These are phyloP conservation scores for Phalera bucephala DNA, from an alignment of 2,888 invertebrate genomes.

Conservation along the genomic window DNA sequence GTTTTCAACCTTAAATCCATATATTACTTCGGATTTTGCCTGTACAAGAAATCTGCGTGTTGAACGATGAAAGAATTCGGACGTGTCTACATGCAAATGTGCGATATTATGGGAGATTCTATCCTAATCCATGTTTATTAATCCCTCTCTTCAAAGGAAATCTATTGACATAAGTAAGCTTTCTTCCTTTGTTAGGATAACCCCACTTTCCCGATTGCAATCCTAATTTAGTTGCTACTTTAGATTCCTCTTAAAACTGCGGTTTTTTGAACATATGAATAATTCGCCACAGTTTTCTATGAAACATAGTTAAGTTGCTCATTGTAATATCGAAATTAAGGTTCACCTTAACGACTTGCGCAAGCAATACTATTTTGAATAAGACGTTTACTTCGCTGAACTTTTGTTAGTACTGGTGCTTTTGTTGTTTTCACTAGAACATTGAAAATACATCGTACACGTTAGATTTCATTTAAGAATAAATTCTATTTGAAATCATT, in stretches of 20 bases:
- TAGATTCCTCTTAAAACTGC: too few relatives aligned
- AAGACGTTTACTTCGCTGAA: conserved; percentile 27
- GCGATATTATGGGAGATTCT: not conserved
- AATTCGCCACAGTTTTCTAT: too few relatives aligned
- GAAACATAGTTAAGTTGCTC: too few relatives aligned
- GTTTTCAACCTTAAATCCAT: too few relatives aligned
- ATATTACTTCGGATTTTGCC: too few relatives aligned
- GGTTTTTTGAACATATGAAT: too few relatives aligned
- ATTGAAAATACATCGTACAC: conserved; percentile 13
- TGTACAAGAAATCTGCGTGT: too few relatives aligned
- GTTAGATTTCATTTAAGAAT: conserved; percentile 8
- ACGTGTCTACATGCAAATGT: not conserved
- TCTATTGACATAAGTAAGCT: conserved; percentile 28
- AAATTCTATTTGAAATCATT: too few relatives aligned
- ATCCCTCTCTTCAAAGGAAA: conserved; percentile 1
- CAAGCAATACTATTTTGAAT: conserved; percentile 39
- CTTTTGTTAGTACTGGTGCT: conserved; percentile 18
- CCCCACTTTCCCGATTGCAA: too few relatives aligned
- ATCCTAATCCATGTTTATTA: not conserved
- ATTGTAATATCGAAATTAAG: too few relatives aligned
- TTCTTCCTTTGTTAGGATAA: conserved; percentile 6
- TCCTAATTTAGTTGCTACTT: too few relatives aligned
- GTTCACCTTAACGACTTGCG: conserved; percentile 26
- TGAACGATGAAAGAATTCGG: not conserved
- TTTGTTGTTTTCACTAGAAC: conserved; percentile 8